These are phyloP conservation scores for Mormyrus iriodes DNA, from an alignment of 2,113 vertebrate species.

Conservation along the genomic window DNA sequence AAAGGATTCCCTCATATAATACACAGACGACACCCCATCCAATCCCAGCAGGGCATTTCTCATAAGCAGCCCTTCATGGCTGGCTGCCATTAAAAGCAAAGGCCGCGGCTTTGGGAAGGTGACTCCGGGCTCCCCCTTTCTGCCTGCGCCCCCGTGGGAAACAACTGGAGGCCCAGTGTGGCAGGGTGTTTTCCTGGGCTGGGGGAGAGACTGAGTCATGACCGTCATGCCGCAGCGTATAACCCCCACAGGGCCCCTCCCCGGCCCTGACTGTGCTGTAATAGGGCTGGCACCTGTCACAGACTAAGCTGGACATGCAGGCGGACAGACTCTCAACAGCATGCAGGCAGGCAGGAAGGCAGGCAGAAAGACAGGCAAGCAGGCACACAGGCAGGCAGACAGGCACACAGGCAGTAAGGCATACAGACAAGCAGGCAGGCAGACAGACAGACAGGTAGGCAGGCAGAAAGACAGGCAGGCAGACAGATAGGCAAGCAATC, in stretches of 20 bases:
- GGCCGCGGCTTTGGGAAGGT: background rate
- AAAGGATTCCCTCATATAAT: background rate
- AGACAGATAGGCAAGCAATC: no score
- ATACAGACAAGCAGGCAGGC: no score
- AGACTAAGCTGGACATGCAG: background rate
- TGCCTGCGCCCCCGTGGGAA: background rate
- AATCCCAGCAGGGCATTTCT: background rate
- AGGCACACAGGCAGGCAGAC: no score
- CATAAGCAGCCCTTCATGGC: background rate
- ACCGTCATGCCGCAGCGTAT: background rate
- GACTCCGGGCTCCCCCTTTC: background rate
- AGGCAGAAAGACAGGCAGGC: no score
- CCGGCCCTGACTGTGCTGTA: background rate
- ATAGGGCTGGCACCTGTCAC: background rate
- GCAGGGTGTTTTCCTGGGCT: background rate
- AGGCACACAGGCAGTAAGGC: no score
- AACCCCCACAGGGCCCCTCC: background rate
- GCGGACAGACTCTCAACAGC: background rate
- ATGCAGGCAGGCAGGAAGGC: background rate
- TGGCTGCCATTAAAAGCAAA: background rate
- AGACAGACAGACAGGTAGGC: no score
- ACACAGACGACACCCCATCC: background rate
- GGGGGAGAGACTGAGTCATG: background rate
- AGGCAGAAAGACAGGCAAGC: background rate
- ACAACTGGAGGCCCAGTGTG: background rate